These are phyloP conservation scores for Dicycla oo DNA, from an alignment of 2,888 invertebrate genomes.

Conservation along the genomic window DNA sequence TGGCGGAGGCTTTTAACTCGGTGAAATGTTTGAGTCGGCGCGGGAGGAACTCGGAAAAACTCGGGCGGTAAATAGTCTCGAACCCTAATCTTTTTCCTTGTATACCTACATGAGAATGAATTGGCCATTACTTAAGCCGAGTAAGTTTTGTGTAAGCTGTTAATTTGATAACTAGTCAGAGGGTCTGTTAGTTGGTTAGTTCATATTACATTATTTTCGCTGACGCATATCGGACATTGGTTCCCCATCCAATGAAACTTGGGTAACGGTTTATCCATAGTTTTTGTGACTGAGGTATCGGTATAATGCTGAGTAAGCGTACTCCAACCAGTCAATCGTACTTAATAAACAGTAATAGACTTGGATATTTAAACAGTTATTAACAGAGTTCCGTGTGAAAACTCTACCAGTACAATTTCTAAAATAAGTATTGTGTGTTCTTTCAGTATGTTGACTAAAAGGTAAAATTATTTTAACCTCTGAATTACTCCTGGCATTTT, in stretches of 20 bases:
- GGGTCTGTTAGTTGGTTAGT: slow-evolving; percentile 40
- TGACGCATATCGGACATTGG: slow-evolving; percentile 35
- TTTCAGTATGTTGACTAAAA: not conserved
- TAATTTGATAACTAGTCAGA: slow-evolving; percentile 58
- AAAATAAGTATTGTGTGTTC: not conserved
- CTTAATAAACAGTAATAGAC: not conserved
- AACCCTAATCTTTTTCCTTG: slow-evolving; percentile 56
- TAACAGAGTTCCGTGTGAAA: not conserved
- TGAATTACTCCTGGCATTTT: not conserved
- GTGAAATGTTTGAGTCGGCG: slow-evolving; percentile 48
- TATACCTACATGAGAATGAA: slow-evolving; percentile 55
- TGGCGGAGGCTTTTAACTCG: slow-evolving; percentile 46
- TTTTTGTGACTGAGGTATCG: slow-evolving; percentile 3
- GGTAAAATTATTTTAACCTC: too few relatives aligned
- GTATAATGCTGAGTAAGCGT: slow-evolving; percentile 20
- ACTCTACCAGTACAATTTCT: not conserved
- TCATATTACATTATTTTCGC: slow-evolving; percentile 51
- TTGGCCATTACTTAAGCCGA: slow-evolving; percentile 45
- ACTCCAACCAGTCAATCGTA: not conserved
- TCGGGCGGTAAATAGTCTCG: slow-evolving; percentile 45
- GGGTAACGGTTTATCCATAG: slow-evolving; percentile 11
- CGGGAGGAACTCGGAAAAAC: slow-evolving; percentile 40
- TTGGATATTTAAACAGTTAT: not conserved
- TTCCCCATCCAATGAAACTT: slow-evolving; percentile 25
- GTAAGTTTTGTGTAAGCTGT: slow-evolving; percentile 61